phyloP scores from a whole-genome alignment of 2,797 vertebrate genomes.

The Valencia hispanica region DNA sequence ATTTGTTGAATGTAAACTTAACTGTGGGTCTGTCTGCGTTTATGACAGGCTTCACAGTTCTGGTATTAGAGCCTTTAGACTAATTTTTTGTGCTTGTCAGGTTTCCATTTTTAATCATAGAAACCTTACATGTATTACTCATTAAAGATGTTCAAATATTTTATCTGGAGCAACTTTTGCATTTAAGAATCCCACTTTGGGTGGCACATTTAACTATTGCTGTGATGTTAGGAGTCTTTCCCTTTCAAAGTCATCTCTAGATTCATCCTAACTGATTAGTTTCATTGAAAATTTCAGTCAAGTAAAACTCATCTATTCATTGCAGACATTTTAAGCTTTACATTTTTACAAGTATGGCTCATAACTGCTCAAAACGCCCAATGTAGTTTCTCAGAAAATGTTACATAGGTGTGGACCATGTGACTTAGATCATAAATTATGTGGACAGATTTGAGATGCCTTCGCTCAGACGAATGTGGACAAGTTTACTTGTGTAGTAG shows the following conservation, averaged over 20 bases:
- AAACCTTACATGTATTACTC: neutral
- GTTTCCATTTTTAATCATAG: constrained; percentile 1
- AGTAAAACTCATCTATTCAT: constrained; percentile 2
- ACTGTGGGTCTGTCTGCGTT: neutral
- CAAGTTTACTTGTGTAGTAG: neutral
- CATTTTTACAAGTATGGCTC: neutral
- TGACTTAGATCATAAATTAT: neutral
- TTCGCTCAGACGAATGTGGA: neutral
- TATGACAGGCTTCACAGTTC: neutral
- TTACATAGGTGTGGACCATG: neutral
- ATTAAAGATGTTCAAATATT: constrained; percentile 2
- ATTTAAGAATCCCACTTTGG: constrained; percentile 14
- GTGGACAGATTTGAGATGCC: neutral
- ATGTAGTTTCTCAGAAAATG: neutral
- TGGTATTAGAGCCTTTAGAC: neutral
- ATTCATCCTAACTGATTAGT: too few relatives aligned
- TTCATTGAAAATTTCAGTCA: neutral
- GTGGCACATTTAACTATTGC: constrained; percentile 46
- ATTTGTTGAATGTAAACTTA: constrained; percentile 55
- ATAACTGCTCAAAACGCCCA: neutral
- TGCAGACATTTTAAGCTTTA: neutral
- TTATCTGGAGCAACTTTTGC: constrained; percentile 3
- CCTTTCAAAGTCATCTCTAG: neutral
- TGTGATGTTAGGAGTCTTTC: neutral
- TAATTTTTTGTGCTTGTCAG: neutral